These are phyloP conservation scores for Dolomedes plantarius DNA, from an alignment of 2,888 invertebrate genomes.

Conservation along the genomic window DNA sequence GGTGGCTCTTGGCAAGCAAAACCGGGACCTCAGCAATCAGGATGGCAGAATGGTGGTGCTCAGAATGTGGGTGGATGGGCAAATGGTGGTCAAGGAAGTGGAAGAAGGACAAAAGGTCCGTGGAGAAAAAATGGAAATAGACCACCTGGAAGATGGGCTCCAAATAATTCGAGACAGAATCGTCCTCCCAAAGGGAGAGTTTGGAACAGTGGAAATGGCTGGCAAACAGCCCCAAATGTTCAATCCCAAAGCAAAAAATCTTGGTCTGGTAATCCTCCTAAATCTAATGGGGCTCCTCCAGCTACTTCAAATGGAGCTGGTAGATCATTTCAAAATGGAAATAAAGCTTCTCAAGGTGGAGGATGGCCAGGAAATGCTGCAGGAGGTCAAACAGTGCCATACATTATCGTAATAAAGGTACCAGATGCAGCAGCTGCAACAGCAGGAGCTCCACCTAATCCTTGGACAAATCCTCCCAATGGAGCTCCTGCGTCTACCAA, in stretches of 20 bases:
- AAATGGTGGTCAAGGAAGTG: neutral
- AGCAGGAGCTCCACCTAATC: slow-evolving; percentile 12
- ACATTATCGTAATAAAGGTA: slow-evolving; percentile 59
- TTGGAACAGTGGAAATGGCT: slow-evolving; percentile 30
- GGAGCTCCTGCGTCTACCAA: neutral
- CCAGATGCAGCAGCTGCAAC: slow-evolving; percentile 16
- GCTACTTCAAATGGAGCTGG: neutral
- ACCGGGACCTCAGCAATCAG: slow-evolving; percentile 16
- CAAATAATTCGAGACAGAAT: slow-evolving; percentile 4
- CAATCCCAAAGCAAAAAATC: neutral
- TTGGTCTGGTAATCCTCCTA: slow-evolving; percentile 5
- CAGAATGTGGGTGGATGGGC: slow-evolving; percentile 18
- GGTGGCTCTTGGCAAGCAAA: slow-evolving; percentile 2
- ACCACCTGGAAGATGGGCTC: slow-evolving; percentile 14
- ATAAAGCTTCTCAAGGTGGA: slow-evolving; percentile 6
- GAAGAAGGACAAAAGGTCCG: slow-evolving; percentile 22
- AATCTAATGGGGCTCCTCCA: slow-evolving; percentile 8
- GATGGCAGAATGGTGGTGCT: slow-evolving; percentile 42
- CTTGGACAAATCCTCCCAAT: slow-evolving; percentile 18
- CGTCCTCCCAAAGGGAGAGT: neutral
- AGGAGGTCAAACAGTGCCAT: slow-evolving; percentile 47
- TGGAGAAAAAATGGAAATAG: slow-evolving; percentile 22
- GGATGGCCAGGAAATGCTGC: slow-evolving; percentile 27
- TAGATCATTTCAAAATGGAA: slow-evolving; percentile 1
- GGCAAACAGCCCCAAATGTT: neutral